These are phyloP conservation scores for Hipparchia sbordonii DNA, from an alignment of 2,888 invertebrate species.

Conservation along the genomic window DNA sequence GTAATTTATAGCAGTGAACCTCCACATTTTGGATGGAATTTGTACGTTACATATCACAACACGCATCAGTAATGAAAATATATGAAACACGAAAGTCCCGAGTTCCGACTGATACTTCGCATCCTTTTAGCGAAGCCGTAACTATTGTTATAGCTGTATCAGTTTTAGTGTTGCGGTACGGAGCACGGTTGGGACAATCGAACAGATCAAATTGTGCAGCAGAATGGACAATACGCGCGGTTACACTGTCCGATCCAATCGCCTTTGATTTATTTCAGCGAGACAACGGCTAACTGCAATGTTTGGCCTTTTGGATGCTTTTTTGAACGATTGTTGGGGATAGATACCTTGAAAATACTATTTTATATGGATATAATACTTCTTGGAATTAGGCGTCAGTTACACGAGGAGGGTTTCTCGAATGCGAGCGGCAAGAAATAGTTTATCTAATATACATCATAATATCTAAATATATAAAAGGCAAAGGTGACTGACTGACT, in stretches of 20 bases:
- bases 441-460: too few species aligned
- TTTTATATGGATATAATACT: background rate
- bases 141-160: background rate
- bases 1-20: too few species aligned
- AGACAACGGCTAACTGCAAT: constrained; percentile 17
- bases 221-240: constrained; percentile 26
- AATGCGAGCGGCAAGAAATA: too few species aligned
- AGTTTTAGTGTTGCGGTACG: constrained; percentile 6
- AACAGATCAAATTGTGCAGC: constrained; percentile 21
- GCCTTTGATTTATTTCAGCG: constrained; percentile 28
- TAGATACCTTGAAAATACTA: background rate
- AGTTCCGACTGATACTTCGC: background rate
- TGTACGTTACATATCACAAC: too few species aligned
- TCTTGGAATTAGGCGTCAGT: background rate
- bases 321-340: constrained; percentile 1
- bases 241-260: constrained; percentile 41
- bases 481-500: too few species aligned
- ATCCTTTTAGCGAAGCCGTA: background rate
- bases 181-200: constrained; percentile 9
- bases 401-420: too few species aligned
- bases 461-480: too few species aligned
- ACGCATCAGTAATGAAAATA: background rate
- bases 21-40: too few species aligned
- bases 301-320: constrained; percentile 7
- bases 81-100: background rate